Percentiles rank a stretch among this genome's conserved stretches.
These are phyloP conservation scores for Acanthoscelides obtectus DNA, from an alignment of 2,888 invertebrate genomes.

Conservation along the genomic window DNA sequence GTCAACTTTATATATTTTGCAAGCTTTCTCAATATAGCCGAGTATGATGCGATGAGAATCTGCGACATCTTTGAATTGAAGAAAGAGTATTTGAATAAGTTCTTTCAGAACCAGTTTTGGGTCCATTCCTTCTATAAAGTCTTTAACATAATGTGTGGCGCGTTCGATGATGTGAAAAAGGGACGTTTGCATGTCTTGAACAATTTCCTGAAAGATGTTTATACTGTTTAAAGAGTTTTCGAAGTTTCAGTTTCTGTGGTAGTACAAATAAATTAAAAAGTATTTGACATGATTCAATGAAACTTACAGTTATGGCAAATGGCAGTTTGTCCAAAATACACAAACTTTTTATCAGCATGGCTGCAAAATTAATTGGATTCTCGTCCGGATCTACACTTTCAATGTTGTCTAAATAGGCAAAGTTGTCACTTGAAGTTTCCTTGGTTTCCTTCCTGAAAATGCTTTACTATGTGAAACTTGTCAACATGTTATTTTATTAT, in stretches of 20 bases:
- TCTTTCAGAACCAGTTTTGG: constrained; percentile 45
- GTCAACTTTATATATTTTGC: constrained; percentile 55
- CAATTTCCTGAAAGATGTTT: constrained; percentile 59
- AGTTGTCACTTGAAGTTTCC: constrained; percentile 29
- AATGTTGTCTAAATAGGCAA: constrained; percentile 56
- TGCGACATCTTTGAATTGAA: constrained; percentile 78
- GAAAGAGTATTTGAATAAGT: constrained; percentile 70
- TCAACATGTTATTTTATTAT: too few species aligned
- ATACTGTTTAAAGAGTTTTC: not conserved
- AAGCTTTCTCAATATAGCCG: constrained; percentile 57
- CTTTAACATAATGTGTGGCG: constrained; percentile 72
- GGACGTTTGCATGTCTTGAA: constrained; percentile 78
- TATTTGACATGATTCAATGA: too few species aligned
- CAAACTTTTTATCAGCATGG: constrained; percentile 80
- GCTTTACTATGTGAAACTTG: too few species aligned
- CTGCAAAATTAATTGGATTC: constrained; percentile 66
- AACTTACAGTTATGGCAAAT: constrained; percentile 75
- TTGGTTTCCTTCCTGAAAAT: constrained; percentile 13
- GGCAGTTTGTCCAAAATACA: constrained; percentile 78
- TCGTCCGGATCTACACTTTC: constrained; percentile 57
- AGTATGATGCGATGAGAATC: constrained; percentile 69
- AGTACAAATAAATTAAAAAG: too few species aligned
- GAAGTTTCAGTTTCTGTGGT: too few species aligned
- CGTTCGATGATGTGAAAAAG: constrained; percentile 72
- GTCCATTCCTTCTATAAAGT: constrained; percentile 48